These are phyloP conservation scores for Micrasema minimum DNA, from an alignment of 1,140 invertebrate genomes.

Conservation along the genomic window DNA sequence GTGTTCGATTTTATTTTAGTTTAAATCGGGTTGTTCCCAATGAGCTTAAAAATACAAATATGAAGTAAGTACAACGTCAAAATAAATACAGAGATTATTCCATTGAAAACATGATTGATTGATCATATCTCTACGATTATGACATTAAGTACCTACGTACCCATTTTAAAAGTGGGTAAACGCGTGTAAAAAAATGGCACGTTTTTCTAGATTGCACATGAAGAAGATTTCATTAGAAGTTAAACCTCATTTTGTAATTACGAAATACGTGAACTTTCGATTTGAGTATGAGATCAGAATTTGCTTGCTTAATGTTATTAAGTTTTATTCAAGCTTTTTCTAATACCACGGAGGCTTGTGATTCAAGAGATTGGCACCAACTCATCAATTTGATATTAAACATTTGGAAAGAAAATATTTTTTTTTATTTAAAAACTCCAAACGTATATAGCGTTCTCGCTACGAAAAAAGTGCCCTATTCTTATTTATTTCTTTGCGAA, in stretches of 20 bases:
- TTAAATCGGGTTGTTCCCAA: too few species aligned
- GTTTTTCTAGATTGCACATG: not conserved
- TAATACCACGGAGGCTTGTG: not conserved
- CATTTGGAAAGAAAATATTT: not conserved
- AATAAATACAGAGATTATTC: not conserved
- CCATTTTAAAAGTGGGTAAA: not conserved
- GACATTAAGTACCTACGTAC: not conserved
- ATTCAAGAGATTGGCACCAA: not conserved
- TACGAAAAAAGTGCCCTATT: not conserved
- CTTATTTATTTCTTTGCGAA: not conserved
- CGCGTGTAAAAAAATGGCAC: not conserved
- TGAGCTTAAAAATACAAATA: too few species aligned
- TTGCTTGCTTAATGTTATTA: not conserved
- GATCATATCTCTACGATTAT: not conserved
- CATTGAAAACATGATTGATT: not conserved
- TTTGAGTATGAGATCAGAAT: conserved; percentile 11
- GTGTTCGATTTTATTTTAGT: too few species aligned
- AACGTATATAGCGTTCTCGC: not conserved
- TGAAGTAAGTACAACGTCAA: not conserved
- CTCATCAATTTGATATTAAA: not conserved
- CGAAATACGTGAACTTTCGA: not conserved
- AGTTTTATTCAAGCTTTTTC: not conserved
- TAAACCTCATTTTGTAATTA: conserved; percentile 8
- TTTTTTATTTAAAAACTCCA: not conserved
- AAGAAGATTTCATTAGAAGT: conserved; percentile 22